phyloP scores from a whole-genome alignment of 2,113 vertebrate species.

The Baryphthengus martii region DNA sequence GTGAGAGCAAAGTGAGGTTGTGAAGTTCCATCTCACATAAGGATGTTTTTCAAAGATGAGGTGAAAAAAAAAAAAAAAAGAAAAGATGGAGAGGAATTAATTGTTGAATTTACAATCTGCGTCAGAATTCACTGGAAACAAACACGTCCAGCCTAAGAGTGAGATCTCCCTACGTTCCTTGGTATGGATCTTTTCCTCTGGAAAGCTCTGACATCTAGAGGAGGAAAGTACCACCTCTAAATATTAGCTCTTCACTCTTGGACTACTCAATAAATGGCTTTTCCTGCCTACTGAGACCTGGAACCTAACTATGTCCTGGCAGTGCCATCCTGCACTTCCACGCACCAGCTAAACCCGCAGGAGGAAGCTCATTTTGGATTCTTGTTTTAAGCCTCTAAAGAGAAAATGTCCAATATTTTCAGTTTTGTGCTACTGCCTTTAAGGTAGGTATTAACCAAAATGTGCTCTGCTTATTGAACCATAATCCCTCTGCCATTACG shows the following conservation, averaged over 20 bases:
- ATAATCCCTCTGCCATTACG: background rate
- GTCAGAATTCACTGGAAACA: background rate
- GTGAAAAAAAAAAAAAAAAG: background rate
- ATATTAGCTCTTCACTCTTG: background rate
- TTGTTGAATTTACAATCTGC: background rate
- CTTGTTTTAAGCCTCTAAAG: background rate
- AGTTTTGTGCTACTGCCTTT: background rate
- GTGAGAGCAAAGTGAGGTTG: background rate
- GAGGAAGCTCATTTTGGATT: background rate
- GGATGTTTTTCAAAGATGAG: background rate
- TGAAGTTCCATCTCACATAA: background rate
- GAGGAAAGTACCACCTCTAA: background rate
- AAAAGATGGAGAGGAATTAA: background rate
- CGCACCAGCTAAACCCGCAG: background rate
- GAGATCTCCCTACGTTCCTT: background rate
- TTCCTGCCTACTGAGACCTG: background rate
- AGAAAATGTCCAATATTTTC: background rate
- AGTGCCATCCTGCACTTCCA: background rate
- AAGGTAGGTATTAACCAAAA: background rate
- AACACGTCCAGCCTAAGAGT: background rate
- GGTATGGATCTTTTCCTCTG: background rate
- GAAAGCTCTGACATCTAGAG: conserved; percentile 6
- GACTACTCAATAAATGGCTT: background rate
- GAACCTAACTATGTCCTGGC: background rate
- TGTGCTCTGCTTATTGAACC: background rate